Conservation (phyloP, 2,113 vertebrate genomes). For the Muntiacus muntjak region DNA sequence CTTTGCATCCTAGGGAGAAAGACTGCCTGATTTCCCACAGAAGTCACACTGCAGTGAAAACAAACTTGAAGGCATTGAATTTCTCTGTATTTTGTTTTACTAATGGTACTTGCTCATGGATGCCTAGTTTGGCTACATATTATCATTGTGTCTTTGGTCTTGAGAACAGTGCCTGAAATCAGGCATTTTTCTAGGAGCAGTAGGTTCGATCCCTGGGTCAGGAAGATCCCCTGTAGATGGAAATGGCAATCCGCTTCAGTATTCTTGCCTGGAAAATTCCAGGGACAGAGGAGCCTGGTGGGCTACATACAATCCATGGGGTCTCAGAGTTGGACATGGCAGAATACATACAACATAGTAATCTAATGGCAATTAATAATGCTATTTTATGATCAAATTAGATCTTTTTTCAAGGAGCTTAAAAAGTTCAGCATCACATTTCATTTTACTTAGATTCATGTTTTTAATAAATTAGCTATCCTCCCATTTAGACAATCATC, state of each 20-base stretch:
- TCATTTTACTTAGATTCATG: background rate
- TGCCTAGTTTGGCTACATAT: background rate
- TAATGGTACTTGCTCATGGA: background rate
- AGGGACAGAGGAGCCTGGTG: background rate
- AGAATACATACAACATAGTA: background rate
- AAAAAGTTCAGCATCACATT: background rate
- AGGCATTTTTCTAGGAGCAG: background rate
- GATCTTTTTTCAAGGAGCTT: background rate
- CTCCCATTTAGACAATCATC: background rate
- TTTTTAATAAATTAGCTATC: conserved; percentile 7
- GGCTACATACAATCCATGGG: background rate
- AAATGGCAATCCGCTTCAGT: background rate
- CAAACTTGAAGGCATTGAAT: background rate
- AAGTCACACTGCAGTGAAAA: background rate
- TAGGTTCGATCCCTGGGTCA: background rate
- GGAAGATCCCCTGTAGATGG: background rate
- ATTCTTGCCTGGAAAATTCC: background rate
- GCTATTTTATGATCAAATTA: background rate
- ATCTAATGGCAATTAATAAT: conserved; percentile 7
- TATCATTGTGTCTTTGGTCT: background rate
- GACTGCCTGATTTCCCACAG: background rate
- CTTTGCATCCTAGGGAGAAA: background rate
- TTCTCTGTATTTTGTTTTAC: background rate
- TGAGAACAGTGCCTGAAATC: background rate
- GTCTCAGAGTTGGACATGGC: background rate